Conservation (phyloP, 2,888 invertebrate species). For the Branchellion lobata region DNA sequence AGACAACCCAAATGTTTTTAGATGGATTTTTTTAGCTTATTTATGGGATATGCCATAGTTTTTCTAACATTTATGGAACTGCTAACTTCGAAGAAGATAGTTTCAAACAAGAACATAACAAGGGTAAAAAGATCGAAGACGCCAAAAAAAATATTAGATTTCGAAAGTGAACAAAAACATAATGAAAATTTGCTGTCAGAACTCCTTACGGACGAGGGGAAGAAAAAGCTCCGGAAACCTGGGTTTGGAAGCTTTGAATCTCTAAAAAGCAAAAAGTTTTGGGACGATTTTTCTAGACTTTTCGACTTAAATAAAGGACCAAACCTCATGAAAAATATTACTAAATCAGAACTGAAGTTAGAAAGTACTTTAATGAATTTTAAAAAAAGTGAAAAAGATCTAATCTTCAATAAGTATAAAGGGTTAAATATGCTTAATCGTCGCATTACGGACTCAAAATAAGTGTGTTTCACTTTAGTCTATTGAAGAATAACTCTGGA, state of each 20-base stretch:
- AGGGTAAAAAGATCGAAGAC: too few species aligned
- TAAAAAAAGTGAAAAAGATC: neutral
- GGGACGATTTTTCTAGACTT: neutral
- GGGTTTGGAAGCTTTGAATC: neutral
- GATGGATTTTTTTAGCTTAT: too few species aligned
- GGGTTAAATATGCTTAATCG: neutral
- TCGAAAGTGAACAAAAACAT: neutral
- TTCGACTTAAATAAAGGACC: neutral
- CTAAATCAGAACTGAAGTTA: neutral
- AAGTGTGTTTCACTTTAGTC: too few species aligned
- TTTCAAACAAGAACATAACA: neutral
- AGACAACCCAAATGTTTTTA: too few species aligned
- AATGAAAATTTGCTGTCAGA: neutral
- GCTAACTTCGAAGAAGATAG: too few species aligned
- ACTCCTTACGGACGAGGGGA: neutral
- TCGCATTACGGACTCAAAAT: too few species aligned
- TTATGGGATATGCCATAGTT: too few species aligned
- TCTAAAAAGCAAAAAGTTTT: neutral
- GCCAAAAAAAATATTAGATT: neutral
- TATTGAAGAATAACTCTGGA: too few species aligned
- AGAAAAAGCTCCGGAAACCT: neutral
- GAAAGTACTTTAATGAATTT: neutral
- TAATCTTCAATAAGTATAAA: neutral
- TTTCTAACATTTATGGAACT: too few species aligned
- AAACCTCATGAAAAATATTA: neutral